Conservation (phyloP, 2,113 vertebrate species). For the Muscicapa adusta region DNA sequence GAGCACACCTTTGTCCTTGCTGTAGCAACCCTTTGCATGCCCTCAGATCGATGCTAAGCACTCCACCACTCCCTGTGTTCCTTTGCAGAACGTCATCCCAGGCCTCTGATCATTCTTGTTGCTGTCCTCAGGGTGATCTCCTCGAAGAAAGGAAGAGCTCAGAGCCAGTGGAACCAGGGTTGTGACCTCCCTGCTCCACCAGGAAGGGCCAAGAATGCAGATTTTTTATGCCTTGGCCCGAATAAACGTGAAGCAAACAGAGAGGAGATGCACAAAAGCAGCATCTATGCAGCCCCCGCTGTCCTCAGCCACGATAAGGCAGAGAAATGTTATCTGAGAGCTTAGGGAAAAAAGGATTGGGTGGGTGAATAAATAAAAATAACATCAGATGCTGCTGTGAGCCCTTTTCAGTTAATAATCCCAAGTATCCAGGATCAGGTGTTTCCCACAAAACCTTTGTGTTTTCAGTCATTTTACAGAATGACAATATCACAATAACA, state of each 20-base stretch:
- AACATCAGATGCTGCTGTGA: background rate
- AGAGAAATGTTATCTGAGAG: background rate
- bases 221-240: background rate
- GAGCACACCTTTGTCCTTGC: background rate
- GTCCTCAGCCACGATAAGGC: background rate
- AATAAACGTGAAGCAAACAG: background rate
- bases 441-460: background rate
- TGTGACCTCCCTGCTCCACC: background rate
- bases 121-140: background rate
- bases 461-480: background rate
- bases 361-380: slow-evolving; percentile 25
- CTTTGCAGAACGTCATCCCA: background rate
- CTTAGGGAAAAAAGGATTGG: background rate
- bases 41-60: background rate
- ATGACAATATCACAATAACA: background rate
- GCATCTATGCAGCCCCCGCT: background rate
- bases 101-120: background rate
- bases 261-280: background rate
- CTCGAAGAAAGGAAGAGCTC: background rate
- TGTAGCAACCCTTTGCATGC: background rate
- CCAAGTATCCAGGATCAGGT: background rate
- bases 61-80: background rate
- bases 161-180: background rate
- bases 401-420: slow-evolving; percentile 22
- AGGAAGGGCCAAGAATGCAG: background rate